Evolutionary conservation across 2,888 invertebrate genomes (phyloP).

Genomic region (Drosophila setosimentum): DNA sequence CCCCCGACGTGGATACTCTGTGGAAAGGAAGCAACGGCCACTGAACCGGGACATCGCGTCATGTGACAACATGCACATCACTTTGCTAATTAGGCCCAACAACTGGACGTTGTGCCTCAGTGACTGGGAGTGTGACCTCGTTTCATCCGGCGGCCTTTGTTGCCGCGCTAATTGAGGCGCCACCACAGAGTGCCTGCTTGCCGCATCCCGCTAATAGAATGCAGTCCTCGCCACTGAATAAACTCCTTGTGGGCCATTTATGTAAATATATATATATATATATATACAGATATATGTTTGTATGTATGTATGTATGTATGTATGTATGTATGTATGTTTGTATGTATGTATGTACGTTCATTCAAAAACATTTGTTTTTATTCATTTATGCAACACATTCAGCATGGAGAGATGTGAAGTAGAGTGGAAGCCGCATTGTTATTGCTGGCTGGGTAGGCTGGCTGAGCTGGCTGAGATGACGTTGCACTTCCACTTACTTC

Average conservation of each 20-base stretch:
- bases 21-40: constrained; percentile 5
- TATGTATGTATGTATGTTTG: not conserved
- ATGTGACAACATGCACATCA: constrained; percentile 21
- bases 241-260: not conserved
- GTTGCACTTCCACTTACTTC: not conserved
- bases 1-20: too few relatives aligned
- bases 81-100: constrained; percentile 36
- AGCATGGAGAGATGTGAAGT: not conserved
- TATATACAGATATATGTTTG: not conserved
- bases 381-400: constrained; percentile 12
- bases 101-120: constrained; percentile 26
- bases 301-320: not conserved
- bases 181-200: constrained; percentile 15
- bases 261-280: not conserved
- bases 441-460: constrained; percentile 6
- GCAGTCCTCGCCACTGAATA: constrained; percentile 2
- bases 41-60: constrained; percentile 25
- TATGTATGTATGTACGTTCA: not conserved
- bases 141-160: constrained; percentile 20
- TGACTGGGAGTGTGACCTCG: constrained; percentile 21
- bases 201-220: constrained; percentile 15
- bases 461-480: not conserved
- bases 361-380: constrained; percentile 20
- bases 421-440: constrained; percentile 9
- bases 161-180: constrained; percentile 35